These are phyloP conservation scores for Galerucella nymphaeae DNA, from an alignment of 2,888 invertebrate species.

Conservation along the genomic window DNA sequence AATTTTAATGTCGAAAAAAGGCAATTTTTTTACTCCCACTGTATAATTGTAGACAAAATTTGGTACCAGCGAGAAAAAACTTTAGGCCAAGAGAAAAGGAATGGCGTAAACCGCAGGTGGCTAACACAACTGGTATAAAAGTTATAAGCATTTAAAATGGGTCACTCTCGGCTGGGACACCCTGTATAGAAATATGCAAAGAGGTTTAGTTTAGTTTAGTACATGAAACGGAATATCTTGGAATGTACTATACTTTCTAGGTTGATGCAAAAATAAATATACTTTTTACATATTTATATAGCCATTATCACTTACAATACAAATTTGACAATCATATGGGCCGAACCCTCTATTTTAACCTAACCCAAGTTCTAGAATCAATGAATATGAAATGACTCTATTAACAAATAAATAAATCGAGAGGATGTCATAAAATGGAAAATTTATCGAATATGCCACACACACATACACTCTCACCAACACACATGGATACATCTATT, in stretches of 20 bases:
- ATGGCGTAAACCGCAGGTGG: no score
- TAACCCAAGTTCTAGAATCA: slow-evolving; percentile 26
- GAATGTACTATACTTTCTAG: background rate
- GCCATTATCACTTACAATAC: slow-evolving; percentile 38
- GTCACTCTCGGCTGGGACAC: no score
- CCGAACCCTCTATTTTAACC: slow-evolving; percentile 22
- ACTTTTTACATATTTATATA: slow-evolving; percentile 25
- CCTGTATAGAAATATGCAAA: no score
- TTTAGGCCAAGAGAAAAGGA: no score
- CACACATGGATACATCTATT: slow-evolving; percentile 13
- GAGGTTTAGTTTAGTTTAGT: no score
- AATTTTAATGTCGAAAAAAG: no score
- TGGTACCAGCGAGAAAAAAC: no score
- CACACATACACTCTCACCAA: background rate
- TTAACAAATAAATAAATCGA: slow-evolving; percentile 24
- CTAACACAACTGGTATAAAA: no score
- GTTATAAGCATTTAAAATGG: no score
- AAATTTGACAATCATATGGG: slow-evolving; percentile 32
- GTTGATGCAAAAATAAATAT: slow-evolving; percentile 28
- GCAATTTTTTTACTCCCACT: no score
- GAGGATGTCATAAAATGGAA: slow-evolving; percentile 25
- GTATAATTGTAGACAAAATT: no score
- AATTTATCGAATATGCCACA: slow-evolving; percentile 13
- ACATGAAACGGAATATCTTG: background rate
- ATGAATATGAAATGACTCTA: slow-evolving; percentile 31